Evolutionary conservation across 2,888 invertebrate genomes (phyloP).

Genomic region (Stictocephala bisonia): DNA sequence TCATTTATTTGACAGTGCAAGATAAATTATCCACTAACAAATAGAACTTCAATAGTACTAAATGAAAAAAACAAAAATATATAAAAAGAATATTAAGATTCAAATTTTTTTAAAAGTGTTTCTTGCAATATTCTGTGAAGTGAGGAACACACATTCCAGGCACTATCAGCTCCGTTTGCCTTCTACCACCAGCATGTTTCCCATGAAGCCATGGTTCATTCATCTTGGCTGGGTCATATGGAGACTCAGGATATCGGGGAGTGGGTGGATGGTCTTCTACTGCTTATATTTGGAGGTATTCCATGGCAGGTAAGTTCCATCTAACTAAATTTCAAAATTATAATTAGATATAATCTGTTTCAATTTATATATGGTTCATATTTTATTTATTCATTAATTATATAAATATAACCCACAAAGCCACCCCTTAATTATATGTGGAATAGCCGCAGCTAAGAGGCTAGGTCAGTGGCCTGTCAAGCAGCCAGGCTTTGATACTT

Average conservation of each 20-base stretch:
- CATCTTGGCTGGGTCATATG: constrained; percentile 70
- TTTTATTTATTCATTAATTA: too few species aligned
- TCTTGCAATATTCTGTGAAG: too few species aligned
- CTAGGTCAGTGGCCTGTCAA: too few species aligned
- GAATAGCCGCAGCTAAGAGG: too few species aligned
- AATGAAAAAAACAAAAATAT: neutral
- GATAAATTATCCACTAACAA: too few species aligned
- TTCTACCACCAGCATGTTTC: constrained; percentile 52
- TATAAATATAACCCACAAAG: too few species aligned
- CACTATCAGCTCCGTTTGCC: constrained; percentile 49
- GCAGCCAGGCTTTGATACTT: too few species aligned
- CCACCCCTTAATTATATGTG: too few species aligned
- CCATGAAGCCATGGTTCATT: constrained; percentile 61
- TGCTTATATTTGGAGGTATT: constrained; percentile 75
- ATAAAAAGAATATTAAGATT: neutral
- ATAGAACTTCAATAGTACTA: neutral
- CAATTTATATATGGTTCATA: constrained; percentile 4
- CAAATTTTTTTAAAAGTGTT: neutral
- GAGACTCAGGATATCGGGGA: constrained; percentile 65
- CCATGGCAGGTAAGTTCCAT: constrained; percentile 72
- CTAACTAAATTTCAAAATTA: too few species aligned
- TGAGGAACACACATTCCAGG: too few species aligned
- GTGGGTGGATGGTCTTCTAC: constrained; percentile 71
- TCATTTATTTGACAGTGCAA: too few species aligned
- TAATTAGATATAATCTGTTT: neutral